Conservation (phyloP, 2,888 invertebrate genomes). For the Abrostola triplasia region DNA sequence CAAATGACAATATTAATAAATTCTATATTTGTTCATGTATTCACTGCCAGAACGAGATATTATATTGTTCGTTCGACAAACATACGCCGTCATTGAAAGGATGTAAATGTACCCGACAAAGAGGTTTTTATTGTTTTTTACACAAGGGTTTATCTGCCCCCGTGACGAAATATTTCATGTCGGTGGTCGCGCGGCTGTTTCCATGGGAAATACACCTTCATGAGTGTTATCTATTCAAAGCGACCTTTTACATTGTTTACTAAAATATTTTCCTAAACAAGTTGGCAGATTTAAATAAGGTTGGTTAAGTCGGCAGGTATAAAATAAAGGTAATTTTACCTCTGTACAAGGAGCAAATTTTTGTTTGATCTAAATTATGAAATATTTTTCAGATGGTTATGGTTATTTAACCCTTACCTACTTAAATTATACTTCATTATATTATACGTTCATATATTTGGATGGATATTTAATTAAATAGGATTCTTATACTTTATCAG, state of each 20-base stretch:
- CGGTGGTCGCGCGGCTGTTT: neutral
- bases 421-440: too few species aligned
- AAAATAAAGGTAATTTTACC: too few species aligned
- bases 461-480: too few species aligned
- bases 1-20: too few species aligned
- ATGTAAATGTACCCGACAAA: constrained; percentile 9
- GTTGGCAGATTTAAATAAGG: neutral
- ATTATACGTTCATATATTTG: too few species aligned
- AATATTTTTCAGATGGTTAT: too few species aligned
- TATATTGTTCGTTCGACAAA: constrained; percentile 2
- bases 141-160: constrained; percentile 1
- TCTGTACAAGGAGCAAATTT: too few species aligned
- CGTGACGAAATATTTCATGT: constrained; percentile 7
- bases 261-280: constrained; percentile 2
- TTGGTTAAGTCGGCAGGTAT: too few species aligned
- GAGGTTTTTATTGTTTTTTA: constrained; percentile 8
- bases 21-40: too few species aligned
- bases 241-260: neutral
- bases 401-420: too few species aligned
- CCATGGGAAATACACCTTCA: constrained; percentile 2
- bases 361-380: too few species aligned
- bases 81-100: neutral
- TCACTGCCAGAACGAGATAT: neutral
- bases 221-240: constrained; percentile 1
- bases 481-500: too few species aligned